phyloP scores from a whole-genome alignment of 2,797 vertebrate species.

The Zalophus californianus region DNA sequence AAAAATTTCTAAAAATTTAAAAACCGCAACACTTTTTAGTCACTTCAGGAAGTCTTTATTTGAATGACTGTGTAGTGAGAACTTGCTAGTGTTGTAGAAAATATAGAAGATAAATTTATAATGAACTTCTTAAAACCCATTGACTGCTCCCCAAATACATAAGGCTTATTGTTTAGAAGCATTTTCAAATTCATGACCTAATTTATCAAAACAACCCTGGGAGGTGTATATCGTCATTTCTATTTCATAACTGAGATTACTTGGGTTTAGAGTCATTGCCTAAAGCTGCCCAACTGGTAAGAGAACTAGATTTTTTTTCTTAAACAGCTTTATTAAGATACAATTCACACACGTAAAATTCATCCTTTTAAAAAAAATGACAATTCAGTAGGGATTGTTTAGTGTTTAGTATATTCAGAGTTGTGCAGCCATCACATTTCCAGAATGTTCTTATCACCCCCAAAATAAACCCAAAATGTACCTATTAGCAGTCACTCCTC shows the following conservation, averaged over 20 bases:
- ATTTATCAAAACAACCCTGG: constrained; percentile 39
- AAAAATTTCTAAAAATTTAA: background rate
- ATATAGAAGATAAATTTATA: constrained; percentile 18
- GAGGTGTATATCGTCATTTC: background rate
- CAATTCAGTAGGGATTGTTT: background rate
- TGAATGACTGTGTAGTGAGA: background rate
- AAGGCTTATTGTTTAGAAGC: background rate
- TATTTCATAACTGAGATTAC: background rate
- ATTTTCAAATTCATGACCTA: constrained; percentile 25
- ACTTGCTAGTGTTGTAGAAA: background rate
- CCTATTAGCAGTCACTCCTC: background rate
- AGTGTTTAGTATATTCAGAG: constrained; percentile 15
- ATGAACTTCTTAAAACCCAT: background rate
- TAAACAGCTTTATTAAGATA: constrained; percentile 7
- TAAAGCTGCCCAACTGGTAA: background rate
- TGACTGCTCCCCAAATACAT: background rate
- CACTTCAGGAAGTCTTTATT: constrained; percentile 4
- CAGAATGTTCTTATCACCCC: background rate
- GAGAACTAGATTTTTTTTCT: constrained; percentile 6
- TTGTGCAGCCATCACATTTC: background rate
- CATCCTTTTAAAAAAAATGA: background rate
- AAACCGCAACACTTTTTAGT: background rate
- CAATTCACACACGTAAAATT: constrained; percentile 7
- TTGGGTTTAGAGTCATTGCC: background rate
- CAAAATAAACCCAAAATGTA: background rate